Evolutionary conservation across 2,797 vertebrate species (phyloP).

Genomic region (Pipistrellus pipistrellus): DNA sequence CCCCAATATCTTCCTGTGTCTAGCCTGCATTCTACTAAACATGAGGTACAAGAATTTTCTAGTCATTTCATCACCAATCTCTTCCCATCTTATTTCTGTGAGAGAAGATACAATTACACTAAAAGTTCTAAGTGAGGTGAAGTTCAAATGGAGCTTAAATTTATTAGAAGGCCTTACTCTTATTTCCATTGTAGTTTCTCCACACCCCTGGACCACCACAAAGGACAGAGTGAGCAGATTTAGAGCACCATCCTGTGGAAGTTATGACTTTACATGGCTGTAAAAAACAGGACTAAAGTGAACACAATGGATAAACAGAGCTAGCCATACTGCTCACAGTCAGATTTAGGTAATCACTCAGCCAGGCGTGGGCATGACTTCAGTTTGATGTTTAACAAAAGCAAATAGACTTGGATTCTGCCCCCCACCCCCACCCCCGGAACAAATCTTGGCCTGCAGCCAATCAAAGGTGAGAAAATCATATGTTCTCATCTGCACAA

Average conservation of each 20-base stretch:
- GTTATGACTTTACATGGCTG: conserved; percentile 21
- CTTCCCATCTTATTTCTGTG: neutral
- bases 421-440: neutral
- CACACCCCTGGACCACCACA: neutral
- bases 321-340: neutral
- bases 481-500: conserved; percentile 68
- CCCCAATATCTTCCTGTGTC: neutral
- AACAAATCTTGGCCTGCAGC: conserved; percentile 57
- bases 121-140: neutral
- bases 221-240: conserved; percentile 22
- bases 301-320: conserved; percentile 43
- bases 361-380: conserved; percentile 58
- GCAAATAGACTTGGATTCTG: conserved; percentile 75
- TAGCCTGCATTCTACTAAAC: neutral
- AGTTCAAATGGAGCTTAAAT: neutral
- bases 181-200: neutral
- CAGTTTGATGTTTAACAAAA: conserved; percentile 56
- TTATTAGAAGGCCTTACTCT: neutral
- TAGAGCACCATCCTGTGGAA: neutral
- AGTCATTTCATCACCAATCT: neutral
- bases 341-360: conserved; percentile 50
- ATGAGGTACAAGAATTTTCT: neutral
- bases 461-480: conserved; percentile 61
- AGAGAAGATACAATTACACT: neutral
- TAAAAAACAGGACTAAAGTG: neutral